Evolutionary conservation across 2,888 invertebrate genomes (phyloP), one percentile per base, ranked within the genome.

Genomic region (Trichogramma dendrolimi): DNA sequence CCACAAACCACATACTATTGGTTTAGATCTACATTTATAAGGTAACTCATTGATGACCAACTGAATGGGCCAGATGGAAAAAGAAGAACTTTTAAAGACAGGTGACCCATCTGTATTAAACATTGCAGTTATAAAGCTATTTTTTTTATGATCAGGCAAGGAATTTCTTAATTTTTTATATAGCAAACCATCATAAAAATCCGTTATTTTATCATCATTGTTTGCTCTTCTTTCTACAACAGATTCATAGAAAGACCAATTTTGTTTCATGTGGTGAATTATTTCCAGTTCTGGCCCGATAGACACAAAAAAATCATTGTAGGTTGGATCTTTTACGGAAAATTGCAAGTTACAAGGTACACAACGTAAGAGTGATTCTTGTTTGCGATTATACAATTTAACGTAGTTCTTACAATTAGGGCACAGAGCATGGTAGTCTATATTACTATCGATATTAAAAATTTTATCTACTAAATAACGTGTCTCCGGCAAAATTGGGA

Each of bases 41-140:
- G 63, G 61, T 5, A 67, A 10, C 53, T 69, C 69, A 61, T 67
- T 69, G 4, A 61, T 43, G 14, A 63, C 60, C 7, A 58, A 41
- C 46, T 57, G 57, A 11, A 59, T 57, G 11, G 65, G 62, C 65
- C 65, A 65, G 40, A 62, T 60, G 5, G 53, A 50, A 48, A 65
- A n/a, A n/a, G n/a, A 65, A 42, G 62, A 44, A 10, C 44, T 44
- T 44, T 44, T 6, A 44, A 44, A 44, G 6, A 44, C 44, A 8
- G 49, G 62, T 56, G 6, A 46, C n/a, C 65, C 65, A 10, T 65
- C 65, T 4, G 56, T 47, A 51, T 63, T 66, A 27, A 66, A 63
- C 8, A 42, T 60, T 10, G 51, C 48, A 39, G 61, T 61, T 8
- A 44, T 60, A 40, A 52, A 63, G 14, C 50, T 40, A 14, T n/a